These are phyloP conservation scores for Cirrhinus molitorella DNA, from an alignment of 2,797 vertebrate genomes.

Conservation along the genomic window DNA sequence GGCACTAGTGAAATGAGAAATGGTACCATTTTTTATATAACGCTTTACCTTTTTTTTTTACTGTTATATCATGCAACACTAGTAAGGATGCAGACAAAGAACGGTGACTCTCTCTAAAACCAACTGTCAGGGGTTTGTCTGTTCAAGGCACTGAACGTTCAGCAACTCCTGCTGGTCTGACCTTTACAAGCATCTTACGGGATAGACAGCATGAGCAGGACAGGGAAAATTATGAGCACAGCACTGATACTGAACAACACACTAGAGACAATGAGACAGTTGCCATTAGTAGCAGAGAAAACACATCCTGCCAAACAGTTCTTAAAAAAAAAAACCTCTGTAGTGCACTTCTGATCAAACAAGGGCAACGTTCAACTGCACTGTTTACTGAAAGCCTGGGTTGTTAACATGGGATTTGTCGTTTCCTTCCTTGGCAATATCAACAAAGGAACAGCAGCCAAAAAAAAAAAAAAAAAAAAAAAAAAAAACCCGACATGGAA, in stretches of 20 bases:
- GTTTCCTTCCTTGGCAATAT: not conserved
- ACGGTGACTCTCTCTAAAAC: not conserved
- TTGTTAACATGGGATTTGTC: constrained; percentile 8
- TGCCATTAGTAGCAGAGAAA: constrained; percentile 39
- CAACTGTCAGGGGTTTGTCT: not conserved
- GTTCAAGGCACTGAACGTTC: constrained; percentile 45
- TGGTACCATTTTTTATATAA: too few species aligned
- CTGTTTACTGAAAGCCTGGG: constrained; percentile 21
- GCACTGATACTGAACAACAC: constrained; percentile 35
- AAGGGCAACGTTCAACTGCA: constrained; percentile 6
- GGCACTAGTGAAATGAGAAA: too few species aligned
- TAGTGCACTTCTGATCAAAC: not conserved
- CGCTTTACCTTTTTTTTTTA: too few species aligned
- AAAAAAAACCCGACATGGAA: not conserved
- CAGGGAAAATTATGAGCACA: constrained; percentile 33
- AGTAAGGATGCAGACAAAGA: not conserved
- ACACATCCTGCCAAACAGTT: constrained; percentile 31
- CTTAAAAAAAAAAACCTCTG: constrained; percentile 3
- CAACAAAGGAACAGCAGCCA: not conserved
- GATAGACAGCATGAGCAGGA: constrained; percentile 46
- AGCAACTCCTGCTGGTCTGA: constrained; percentile 52
- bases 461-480: too few species aligned
- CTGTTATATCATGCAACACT: too few species aligned
- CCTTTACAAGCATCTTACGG: constrained; percentile 50
- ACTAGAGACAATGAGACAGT: constrained; percentile 29